Conservation (phyloP, 2,113 vertebrate species). For the human (Homo sapiens) region GRCh38 chr9:19429001-19429500, state of each 20-base stretch:
- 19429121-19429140: not conserved
- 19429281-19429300: not conserved
- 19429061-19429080: too few species aligned
- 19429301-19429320: not conserved
- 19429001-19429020: too few species aligned
- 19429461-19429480: too few species aligned
- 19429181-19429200: not conserved
- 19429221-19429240: not conserved
- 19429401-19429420: too few species aligned
- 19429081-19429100: not conserved
- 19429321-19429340: not conserved
- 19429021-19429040: too few species aligned
- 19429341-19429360: too few species aligned
- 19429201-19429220: not conserved
- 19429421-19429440: too few species aligned
- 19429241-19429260: not conserved
- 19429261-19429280: slow-evolving; percentile 46
- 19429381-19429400: too few species aligned
- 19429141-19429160: not conserved
- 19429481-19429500: too few species aligned
- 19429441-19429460: too few species aligned
- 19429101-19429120: not conserved
- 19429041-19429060: too few species aligned
- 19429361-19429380: too few species aligned
- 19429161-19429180: not conserved